Evolutionary conservation across 37 sponge, comb jelly and placozoan species (phyloP), one percentile per base, ranked within the genome.

Genomic region (Chondrosia reniformis): DNA sequence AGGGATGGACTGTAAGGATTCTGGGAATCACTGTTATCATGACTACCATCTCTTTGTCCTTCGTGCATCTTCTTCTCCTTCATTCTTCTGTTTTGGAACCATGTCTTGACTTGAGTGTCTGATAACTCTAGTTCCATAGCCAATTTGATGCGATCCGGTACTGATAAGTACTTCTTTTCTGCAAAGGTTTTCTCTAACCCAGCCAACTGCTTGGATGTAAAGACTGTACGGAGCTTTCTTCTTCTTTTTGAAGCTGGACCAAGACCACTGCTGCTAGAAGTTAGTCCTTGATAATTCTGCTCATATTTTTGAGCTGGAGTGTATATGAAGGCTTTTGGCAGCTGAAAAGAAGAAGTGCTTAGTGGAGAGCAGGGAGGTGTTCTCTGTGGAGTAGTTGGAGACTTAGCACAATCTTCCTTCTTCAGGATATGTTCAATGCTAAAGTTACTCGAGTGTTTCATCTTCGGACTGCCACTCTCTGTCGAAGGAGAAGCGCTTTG

Each of bases 41-140:
- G 61, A n/a, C n/a, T n/a, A n/a, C n/a, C n/a, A n/a, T n/a, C n/a
- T n/a, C n/a, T n/a, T 30, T 82, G 83, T 1, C 63, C 37, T 34
- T 82, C 77, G 44, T 77, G 83, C 76, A 84, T 83, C 55, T 94
- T 94, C 82, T 95, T 95, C 89, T 92, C 89, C 45, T 95, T 95
- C 90, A 91, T 95, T 64, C 96, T 41, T 56, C 96, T 78, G 81
- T 95, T 95, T 69, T 95, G 96, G 63, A 95, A 95, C 96, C 96
- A 95, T 1, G 96, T 95, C 57, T 95, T 95, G 17, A 97, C 97
- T 76, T 97, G 97, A 55, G 89, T 93, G 44, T 97, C 97, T n/a
- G 90, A 89, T 33, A 97, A 84, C 12, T 91, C 94, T 34, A 97
- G 79, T 55, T 80, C 71, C 24, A 81, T 78, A 5, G 97, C 97